phyloP scores from a whole-genome alignment of 2,888 invertebrate species.

The Aspidiotus destructor region DNA sequence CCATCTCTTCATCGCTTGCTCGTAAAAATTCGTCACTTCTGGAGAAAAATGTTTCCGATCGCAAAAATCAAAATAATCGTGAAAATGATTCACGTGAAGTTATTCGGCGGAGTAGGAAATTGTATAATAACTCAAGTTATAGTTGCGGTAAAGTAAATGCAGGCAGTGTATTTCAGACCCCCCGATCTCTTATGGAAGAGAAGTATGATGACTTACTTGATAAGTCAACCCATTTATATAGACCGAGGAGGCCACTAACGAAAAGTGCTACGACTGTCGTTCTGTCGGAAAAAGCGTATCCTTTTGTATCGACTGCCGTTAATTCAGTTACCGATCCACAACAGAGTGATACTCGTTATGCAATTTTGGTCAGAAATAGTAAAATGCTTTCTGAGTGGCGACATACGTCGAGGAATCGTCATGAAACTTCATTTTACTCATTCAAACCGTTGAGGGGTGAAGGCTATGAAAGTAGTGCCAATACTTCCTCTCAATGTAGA shows the following conservation, averaged over 20 bases:
- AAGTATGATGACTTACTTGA: constrained; percentile 49
- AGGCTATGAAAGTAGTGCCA: not conserved
- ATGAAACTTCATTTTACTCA: constrained; percentile 17
- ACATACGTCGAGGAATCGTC: constrained; percentile 21
- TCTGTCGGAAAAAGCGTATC: constrained; percentile 58
- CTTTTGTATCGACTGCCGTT: constrained; percentile 45
- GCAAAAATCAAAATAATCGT: not conserved
- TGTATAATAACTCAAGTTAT: not conserved
- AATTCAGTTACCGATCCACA: not conserved
- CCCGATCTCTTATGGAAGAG: constrained; percentile 63
- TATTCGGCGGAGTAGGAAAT: not conserved
- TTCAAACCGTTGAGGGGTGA: constrained; percentile 22
- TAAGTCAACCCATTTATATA: constrained; percentile 2
- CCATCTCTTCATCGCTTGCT: not conserved
- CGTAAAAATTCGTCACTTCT: not conserved
- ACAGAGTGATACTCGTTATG: constrained; percentile 37
- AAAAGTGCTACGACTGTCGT: constrained; percentile 66
- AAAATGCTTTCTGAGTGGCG: constrained; percentile 14
- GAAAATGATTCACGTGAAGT: not conserved
- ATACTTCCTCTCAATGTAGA: not conserved
- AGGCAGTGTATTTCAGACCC: constrained; percentile 43
- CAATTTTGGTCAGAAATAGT: constrained; percentile 29
- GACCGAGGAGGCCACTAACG: constrained; percentile 43
- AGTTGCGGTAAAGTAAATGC: constrained; percentile 2
- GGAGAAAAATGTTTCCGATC: not conserved